Base-by-base conservation (phyloP, 2,888 invertebrate species). In the Biston stratarius region DNA sequence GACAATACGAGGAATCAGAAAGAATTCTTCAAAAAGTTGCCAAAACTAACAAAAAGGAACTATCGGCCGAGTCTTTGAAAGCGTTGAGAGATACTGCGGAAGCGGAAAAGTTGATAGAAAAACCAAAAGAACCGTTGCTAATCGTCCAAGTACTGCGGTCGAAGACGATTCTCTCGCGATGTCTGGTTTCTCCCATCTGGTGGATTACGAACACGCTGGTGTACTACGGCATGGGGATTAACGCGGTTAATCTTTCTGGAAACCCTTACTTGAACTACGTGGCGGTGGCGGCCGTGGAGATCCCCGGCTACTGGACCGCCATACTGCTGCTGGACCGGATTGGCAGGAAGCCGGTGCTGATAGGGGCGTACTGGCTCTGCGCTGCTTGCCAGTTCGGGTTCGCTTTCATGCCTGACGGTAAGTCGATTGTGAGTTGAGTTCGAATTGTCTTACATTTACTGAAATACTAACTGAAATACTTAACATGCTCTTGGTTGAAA, bases 141-240 rank as follows among this genome's bases (percentile, higher is more conserved):
- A 77, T 78, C 0, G 52, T 91, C 0, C 73, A 85, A 1, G 91
- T 92, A 12, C 71, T 91, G 6, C 85, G 77, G 49, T 89, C 90
- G 0, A 84, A 80, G 8, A 79, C 80, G 11, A 80, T 93, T 0
- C 71, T 93, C 6, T 78, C 79, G 0, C 79, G 93, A 15, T 91
- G 91, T 71, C 44, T 83, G 6, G 87, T 91, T 6, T 86, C 90
- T 0, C 92, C 95, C 0, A 93, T 96, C 67, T 96, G 96, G 89
- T 96, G 96, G 96, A 94, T 96, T 15, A 95, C 96, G 0, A 96
- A 95, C 74, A 95, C 96, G 0, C 94, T 96, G 68, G 95, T 96
- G 6, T 97, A 96, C 84, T 96, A 96, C 76, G 96, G 96, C 0
- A 91, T 97, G 82, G 95, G 95, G 2, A 90, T 96, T 51, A 96